Percentiles rank a stretch among this genome's conserved stretches.
phyloP scores from a whole-genome alignment of 2,888 invertebrate genomes.

The Scaptomyza parva region DNA sequence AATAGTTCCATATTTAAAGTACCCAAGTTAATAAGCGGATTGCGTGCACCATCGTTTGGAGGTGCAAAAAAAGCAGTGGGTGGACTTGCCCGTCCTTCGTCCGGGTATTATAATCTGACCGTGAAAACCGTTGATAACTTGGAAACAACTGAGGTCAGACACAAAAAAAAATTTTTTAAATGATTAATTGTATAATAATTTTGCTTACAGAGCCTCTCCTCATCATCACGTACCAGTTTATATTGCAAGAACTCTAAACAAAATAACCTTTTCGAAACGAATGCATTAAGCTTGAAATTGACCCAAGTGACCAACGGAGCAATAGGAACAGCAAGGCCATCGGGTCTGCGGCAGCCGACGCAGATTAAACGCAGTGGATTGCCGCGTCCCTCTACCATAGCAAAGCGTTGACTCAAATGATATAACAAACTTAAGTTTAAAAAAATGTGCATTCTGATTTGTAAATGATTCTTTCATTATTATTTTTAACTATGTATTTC shows the following conservation, averaged over 20 bases:
- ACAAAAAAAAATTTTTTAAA: neutral
- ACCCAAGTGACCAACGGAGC: slow-evolving; percentile 78
- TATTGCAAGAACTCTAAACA: slow-evolving; percentile 61
- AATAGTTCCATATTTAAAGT: slow-evolving; percentile 79
- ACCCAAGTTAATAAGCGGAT: slow-evolving; percentile 79
- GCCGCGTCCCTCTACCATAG: slow-evolving; percentile 81
- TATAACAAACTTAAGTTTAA: neutral
- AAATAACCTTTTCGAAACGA: slow-evolving; percentile 46
- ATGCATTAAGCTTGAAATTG: slow-evolving; percentile 58
- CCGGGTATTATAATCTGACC: slow-evolving; percentile 83
- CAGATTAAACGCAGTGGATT: slow-evolving; percentile 83
- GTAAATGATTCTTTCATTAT: neutral
- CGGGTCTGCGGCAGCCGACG: slow-evolving; percentile 82
- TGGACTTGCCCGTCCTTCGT: slow-evolving; percentile 83
- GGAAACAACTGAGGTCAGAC: slow-evolving; percentile 71
- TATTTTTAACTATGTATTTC: neutral
- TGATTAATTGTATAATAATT: neutral
- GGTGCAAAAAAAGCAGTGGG: slow-evolving; percentile 70
- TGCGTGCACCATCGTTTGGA: slow-evolving; percentile 72
- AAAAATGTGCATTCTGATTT: neutral
- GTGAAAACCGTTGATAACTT: slow-evolving; percentile 63
- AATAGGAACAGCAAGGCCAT: slow-evolving; percentile 83
- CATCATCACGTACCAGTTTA: slow-evolving; percentile 83
- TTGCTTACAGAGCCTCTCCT: slow-evolving; percentile 81
- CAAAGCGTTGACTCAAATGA: slow-evolving; percentile 73